Evolutionary conservation across 2,888 invertebrate genomes (phyloP), one percentile per base, ranked within the genome.

Genomic region (Pantelozetes paolii): DNA sequence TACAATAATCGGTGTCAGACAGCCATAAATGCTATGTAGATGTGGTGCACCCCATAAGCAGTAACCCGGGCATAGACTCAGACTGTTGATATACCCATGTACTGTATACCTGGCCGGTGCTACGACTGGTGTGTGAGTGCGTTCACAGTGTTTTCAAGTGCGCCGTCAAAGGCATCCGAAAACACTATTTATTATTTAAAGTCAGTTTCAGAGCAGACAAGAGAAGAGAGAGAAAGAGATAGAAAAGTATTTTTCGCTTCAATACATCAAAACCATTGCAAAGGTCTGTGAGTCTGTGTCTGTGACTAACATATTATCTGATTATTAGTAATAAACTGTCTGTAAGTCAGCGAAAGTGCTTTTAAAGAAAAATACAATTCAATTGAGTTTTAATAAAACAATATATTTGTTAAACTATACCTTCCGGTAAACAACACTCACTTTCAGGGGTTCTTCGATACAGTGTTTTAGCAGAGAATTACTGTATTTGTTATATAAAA

Each of bases 141-240:
- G 18, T 15, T 30, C 15, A 8, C 30, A 32, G 23, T 8, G 59
- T 30, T 2, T 36, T 20, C 5, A 20, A 64, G 40, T 36, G 40
- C 36, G 64, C 64, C 64, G 64, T 64, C 64, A 64, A 64, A 64
- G 64, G 64, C 36, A 64, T 40, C 64, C 64, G 36, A 64, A 64
- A n/a, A 64, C 23, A 40, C 64, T 36, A 64, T 64, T 64, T 64
- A 64, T 64, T 64, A 64, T 64, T 59, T 59, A 59, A 20, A 15
- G 1, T 28, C 13, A 9, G 30, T 26, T 54, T 59, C 2, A 59
- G 15, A 59, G 30, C 50, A 59, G 13, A 59, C 13, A 30, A 59
- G 28, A 59, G 59, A 18, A 54, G 54, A 23, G 8, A 54, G 26
- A 26, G 18, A 20, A 23, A 54, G 54, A 15, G n/a, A 54, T 6